phyloP scores from a whole-genome alignment of 2,113 vertebrate species.

The Oncorhynchus kisutch region DNA sequence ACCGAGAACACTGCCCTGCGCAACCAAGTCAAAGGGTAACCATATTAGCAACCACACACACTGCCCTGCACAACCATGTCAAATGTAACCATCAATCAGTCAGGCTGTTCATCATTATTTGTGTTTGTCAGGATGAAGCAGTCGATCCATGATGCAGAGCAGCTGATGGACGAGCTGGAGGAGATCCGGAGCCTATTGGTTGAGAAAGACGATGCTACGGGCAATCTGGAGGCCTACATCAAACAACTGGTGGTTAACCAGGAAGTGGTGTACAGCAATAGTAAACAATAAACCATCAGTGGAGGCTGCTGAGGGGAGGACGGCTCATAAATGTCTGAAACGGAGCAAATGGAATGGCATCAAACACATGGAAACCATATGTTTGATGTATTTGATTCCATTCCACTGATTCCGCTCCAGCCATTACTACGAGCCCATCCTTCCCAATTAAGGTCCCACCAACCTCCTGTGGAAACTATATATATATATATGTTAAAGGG shows the following conservation, averaged over 20 bases:
- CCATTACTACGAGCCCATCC: too few species aligned
- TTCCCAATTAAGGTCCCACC: too few species aligned
- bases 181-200: not conserved
- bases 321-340: too few species aligned
- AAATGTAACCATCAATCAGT: too few species aligned
- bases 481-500: too few species aligned
- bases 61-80: not conserved
- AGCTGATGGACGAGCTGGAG: conserved; percentile 31
- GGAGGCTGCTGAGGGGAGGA: too few species aligned
- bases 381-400: too few species aligned
- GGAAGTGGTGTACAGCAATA: not conserved
- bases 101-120: not conserved
- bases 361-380: too few species aligned
- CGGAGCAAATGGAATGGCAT: too few species aligned
- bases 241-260: conserved; percentile 26
- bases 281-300: not conserved
- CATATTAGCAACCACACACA: not conserved
- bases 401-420: too few species aligned
- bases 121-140: conserved; percentile 25
- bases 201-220: conserved; percentile 12
- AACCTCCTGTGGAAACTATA: too few species aligned
- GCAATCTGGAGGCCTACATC: conserved; percentile 1
- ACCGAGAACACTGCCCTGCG: conserved; percentile 22
- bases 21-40: conserved; percentile 22
- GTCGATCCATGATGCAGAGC: conserved; percentile 15